phyloP scores from a whole-genome alignment of 2,888 invertebrate species.

The Ctena decussata region DNA sequence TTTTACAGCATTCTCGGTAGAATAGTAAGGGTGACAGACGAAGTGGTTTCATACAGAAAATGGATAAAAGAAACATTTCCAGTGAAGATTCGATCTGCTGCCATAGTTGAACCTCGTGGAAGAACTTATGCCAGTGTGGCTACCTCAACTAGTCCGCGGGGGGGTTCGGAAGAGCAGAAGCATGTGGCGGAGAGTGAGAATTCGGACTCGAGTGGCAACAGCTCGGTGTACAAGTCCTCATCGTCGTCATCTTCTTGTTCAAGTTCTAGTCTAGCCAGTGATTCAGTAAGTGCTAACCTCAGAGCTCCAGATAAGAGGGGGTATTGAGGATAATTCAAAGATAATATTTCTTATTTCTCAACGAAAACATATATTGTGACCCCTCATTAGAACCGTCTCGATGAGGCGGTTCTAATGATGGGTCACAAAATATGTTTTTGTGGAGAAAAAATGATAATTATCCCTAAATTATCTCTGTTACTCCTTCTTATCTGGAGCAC shows the following conservation, averaged over 20 bases:
- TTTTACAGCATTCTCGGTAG: constrained; percentile 93
- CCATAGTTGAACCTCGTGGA: constrained; percentile 30
- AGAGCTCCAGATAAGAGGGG: too few species aligned
- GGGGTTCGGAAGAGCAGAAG: constrained; percentile 23
- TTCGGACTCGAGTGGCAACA: constrained; percentile 80
- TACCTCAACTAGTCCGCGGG: constrained; percentile 60
- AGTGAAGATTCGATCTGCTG: constrained; percentile 57
- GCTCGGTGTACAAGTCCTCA: constrained; percentile 80
- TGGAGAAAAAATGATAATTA: too few species aligned
- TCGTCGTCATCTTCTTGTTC: constrained; percentile 73
- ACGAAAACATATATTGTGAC: too few species aligned
- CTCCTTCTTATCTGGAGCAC: too few species aligned
- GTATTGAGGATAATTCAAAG: too few species aligned
- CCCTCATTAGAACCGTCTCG: too few species aligned
- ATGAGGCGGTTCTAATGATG: too few species aligned
- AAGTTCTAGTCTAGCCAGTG: constrained; percentile 79
- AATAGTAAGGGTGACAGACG: constrained; percentile 97
- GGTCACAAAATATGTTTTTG: too few species aligned
- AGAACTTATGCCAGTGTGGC: constrained; percentile 77
- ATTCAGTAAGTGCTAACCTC: constrained; percentile 79
- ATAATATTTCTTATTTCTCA: too few species aligned
- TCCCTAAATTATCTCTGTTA: too few species aligned
- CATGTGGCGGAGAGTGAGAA: constrained; percentile 75
- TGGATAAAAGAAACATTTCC: constrained; percentile 90
- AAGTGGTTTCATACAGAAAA: constrained; percentile 92